phyloP scores from a whole-genome alignment of 2,888 invertebrate species.

The Cybosia mesomella region DNA sequence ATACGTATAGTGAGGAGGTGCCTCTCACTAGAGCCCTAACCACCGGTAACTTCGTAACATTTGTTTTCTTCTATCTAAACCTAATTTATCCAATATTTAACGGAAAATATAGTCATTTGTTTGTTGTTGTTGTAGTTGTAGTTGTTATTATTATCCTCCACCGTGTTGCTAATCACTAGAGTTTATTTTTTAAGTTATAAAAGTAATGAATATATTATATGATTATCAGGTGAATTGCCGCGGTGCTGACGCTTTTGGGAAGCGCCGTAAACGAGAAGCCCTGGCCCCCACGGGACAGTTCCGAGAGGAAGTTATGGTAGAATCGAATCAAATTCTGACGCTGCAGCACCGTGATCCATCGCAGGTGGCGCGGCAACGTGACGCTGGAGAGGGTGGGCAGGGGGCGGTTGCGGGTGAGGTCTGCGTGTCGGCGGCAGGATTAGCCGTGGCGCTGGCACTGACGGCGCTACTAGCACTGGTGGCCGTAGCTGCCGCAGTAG shows the following conservation, averaged over 20 bases:
- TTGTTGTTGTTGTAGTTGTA: no score
- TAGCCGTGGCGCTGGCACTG: constrained; percentile 96
- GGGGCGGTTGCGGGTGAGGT: constrained; percentile 91
- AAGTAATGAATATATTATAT: background rate
- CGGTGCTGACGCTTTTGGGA: constrained; percentile 96
- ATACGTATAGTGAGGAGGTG: no score
- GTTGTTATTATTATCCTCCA: no score
- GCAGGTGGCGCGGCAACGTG: constrained; percentile 92
- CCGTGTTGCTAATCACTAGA: no score
- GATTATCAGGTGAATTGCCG: constrained; percentile 93
- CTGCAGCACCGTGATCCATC: constrained; percentile 94
- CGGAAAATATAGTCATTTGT: no score
- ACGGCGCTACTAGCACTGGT: constrained; percentile 96
- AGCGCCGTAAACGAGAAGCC: constrained; percentile 90
- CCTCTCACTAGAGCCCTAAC: no score
- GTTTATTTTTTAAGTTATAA: background rate
- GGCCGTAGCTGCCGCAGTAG: constrained; percentile 97
- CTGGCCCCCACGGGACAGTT: constrained; percentile 92
- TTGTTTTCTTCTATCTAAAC: no score
- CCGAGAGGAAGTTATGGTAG: constrained; percentile 96
- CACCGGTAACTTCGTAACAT: no score
- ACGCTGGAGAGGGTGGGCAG: constrained; percentile 86
- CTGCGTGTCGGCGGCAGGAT: constrained; percentile 97
- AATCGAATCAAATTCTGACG: constrained; percentile 96
- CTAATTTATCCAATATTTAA: no score